Evolutionary conservation across 1,140 invertebrate genomes (phyloP), one percentile per base, ranked within the genome.

Genomic region (Temnothorax longispinosus): DNA sequence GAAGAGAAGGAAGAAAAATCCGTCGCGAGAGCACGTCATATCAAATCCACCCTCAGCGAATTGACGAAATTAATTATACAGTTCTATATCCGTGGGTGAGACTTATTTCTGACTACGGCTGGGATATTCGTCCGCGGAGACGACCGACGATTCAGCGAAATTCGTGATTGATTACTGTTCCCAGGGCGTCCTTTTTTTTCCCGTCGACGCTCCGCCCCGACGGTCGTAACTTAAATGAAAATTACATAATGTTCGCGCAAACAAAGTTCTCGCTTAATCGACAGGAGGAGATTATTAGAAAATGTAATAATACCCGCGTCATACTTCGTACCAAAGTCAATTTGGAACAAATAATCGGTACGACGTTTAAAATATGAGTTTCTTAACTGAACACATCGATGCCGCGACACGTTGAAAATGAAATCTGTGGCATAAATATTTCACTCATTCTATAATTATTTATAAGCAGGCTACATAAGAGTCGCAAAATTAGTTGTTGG

Each of bases 81-180:
- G 60, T 50, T 89, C 75, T 65, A 47, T 81, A 47, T 81, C 27
- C 27, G 2, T 38, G 15, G 52, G 50, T 18, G 10, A 10, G 88
- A 91, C 92, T 93, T 91, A 93, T 92, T 93, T 91, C 85, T 86
- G 85, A 77, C 87, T 89, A 89, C 92, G 93, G 92, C 89, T 87
- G 88, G 92, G 91, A 41, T 27, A 60, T 27, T 21, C 18, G 44
- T n/a, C 65, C 81, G 69, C 50, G 84, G 86, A 85, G 87, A 91
- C 87, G 87, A 72, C 56, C 62, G 88, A 10, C 90, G 92, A 92
- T 94, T 82, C 91, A 93, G 93, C 93, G 90, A 91, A 93, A 90
- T 94, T 92, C 88, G 89, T 93, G 92, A 93, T 90, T 89, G 90
- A 93, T 94, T 88, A 91, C 85, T 47, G 77, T 60, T 56, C 21